Base-by-base conservation (phyloP, 2,888 invertebrate species). In the Drosophila merina region DNA sequence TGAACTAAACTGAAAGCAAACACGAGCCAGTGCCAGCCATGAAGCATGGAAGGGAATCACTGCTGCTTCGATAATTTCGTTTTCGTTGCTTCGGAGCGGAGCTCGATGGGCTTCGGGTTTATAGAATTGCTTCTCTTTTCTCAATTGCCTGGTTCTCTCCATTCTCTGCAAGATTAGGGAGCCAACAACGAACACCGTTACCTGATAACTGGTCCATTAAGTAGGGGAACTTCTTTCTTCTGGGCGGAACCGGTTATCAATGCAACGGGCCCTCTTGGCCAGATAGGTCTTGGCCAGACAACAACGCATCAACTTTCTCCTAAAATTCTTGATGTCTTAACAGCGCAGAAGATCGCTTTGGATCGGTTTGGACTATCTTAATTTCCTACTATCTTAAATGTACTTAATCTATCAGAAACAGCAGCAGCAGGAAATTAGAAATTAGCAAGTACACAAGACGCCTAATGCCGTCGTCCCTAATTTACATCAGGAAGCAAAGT, bases 1-100 rank as follows among this genome's bases (percentile, higher is more conserved):
- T 77, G 77, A 81, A 76, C 74, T 79, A 75, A 89, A 89, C 88
- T 89, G 76, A 89, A 88, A 72, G 68, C 60, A 52, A 76, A 75
- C 74, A 69, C 71, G 73, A 71, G 60, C 64, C 63, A 68, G 69
- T 49, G 69, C 63, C 72, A 69, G 50, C 78, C 70, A 72, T 57
- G 88, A 87, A 87, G 76, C 70, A 72, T 59, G 88, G 79, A 82
- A 79, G 58, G 69, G 64, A 74, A 26, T 38, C 64, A 50, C 40
- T 57, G 62, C 67, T 58, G 57, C 55, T 45, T 67, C 45, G 48
- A 6, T 3, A 45, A 63, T 63, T 64, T 31, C 68, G 58, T 28
- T 45, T 60, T 68, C 45, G 58, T 38, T 10, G 40, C 20, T 20
- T 20, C 20, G 20, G 20, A 20, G 44, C 44, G 44, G 28, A 49